Percentiles rank a stretch among this genome's conserved stretches.
These are phyloP conservation scores for Mythimna pallens DNA, from an alignment of 2,888 invertebrate genomes.

Conservation along the genomic window DNA sequence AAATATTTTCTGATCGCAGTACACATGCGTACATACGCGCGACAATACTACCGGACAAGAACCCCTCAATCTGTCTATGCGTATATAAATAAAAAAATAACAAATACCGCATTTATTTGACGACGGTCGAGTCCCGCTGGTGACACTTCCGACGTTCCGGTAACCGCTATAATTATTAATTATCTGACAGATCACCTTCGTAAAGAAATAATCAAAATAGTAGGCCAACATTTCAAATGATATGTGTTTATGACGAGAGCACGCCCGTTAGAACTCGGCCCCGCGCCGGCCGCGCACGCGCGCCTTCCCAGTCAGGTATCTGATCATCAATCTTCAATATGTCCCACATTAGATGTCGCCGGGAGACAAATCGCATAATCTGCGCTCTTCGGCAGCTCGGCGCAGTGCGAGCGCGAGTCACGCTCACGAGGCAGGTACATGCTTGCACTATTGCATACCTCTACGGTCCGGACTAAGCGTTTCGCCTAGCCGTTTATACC, in stretches of 20 bases:
- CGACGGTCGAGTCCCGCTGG: neutral
- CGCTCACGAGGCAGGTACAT: too few relatives aligned
- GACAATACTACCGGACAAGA: neutral
- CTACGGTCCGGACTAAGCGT: too few relatives aligned
- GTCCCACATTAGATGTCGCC: conserved; percentile 44
- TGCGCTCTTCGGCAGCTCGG: neutral
- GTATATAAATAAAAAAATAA: neutral
- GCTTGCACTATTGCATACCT: too few relatives aligned
- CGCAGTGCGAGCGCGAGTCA: neutral
- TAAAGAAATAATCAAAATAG: neutral
- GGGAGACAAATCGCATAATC: conserved; percentile 39
- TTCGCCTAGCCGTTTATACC: too few relatives aligned
- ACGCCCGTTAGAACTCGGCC: neutral
- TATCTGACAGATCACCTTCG: neutral
- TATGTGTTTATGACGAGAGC: neutral
- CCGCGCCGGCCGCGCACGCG: neutral
- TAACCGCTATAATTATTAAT: conserved; percentile 13
- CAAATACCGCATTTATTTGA: neutral
- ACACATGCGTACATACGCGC: neutral
- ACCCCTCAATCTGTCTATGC: too few relatives aligned
- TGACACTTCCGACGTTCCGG: neutral
- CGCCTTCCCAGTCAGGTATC: conserved; percentile 24
- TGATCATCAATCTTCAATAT: conserved; percentile 51
- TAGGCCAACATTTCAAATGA: neutral
- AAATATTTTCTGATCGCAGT: neutral